Base-by-base conservation (phyloP, 2,797 vertebrate species). In the Triplophysa yarkandensis region DNA sequence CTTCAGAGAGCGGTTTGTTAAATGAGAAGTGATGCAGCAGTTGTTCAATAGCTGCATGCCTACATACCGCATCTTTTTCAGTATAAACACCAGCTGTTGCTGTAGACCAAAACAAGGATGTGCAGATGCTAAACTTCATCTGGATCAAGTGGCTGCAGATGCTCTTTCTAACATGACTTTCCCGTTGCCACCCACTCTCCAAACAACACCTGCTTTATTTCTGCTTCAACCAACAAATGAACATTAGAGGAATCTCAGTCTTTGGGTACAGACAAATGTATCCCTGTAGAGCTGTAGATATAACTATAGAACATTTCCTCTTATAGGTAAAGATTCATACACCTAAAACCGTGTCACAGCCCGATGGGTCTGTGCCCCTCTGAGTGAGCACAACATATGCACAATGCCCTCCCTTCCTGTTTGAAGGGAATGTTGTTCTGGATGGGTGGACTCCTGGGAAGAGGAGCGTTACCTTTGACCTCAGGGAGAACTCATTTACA, bases 331-430 rank as follows among this genome's bases (percentile, higher is more conserved):
- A 32, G 71, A 27, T 63, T 60, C 7, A 52, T 58, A 41, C 58
- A 74, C 70, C 66, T 52, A 54, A 72, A 44, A 63, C 52, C 61
- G 71, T 50, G 25, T 16, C 62, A 61, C 48, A 57, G 66, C 61
- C 50, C 50, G 28, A 34, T 19, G 58, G 62, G 21, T 71, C 61
- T 44, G 34, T 73, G 61, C 48, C 57, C 55, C 57, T 69, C 34
- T 81, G 80, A 86, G 73, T 90, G 89, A 92, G 89, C 88, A 90
- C 89, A 91, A 82, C 91, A 91, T 90, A 91, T 92, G 92, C 90
- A 88, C 88, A 87, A 83, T 92, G 89, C 89, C 89, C 89, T 91
- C 86, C 88, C 86, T 91, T 93, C 91, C 92, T 92, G 88, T 91
- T 87, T 83, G 84, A 85, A 91, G 88, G 85, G 87, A 87, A 90